Evolutionary conservation across 2,113 vertebrate species (phyloP).

Genomic region (Heteronetta atricapilla): DNA sequence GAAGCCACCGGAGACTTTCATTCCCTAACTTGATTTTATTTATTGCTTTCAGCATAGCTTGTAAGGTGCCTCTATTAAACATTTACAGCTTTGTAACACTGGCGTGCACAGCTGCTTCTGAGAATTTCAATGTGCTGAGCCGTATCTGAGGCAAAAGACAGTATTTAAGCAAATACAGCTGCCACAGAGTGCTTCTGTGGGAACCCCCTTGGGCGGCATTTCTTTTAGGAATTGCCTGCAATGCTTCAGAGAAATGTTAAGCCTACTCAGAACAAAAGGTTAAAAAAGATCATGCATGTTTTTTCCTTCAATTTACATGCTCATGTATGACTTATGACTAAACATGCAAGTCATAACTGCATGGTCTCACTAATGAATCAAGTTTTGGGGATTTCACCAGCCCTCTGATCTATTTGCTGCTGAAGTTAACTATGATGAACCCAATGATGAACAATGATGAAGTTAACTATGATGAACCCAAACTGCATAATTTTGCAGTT

Average conservation of each 20-base stretch:
- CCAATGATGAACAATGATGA: background rate
- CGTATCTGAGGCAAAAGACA: background rate
- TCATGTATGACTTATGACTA: background rate
- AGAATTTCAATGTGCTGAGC: background rate
- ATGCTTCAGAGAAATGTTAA: background rate
- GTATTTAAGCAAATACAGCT: background rate
- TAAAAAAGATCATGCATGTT: background rate
- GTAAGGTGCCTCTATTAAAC: background rate
- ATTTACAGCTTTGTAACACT: background rate
- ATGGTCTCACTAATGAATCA: background rate
- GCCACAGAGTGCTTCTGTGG: background rate
- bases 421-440: background rate
- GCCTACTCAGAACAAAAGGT: background rate
- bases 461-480: background rate
- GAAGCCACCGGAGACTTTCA: background rate
- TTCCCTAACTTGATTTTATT: background rate
- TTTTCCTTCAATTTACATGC: background rate
- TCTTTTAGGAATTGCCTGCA: background rate
- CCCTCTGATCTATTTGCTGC: background rate
- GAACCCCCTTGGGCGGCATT: fast-evolving
- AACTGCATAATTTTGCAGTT: background rate
- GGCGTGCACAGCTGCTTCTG: background rate
- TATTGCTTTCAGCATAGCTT: slow-evolving; percentile 16
- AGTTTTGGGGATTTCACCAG: background rate
- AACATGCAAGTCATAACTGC: background rate